phyloP scores from a whole-genome alignment of 2,888 invertebrate genomes.

The Disparrhopalites patrizii region DNA sequence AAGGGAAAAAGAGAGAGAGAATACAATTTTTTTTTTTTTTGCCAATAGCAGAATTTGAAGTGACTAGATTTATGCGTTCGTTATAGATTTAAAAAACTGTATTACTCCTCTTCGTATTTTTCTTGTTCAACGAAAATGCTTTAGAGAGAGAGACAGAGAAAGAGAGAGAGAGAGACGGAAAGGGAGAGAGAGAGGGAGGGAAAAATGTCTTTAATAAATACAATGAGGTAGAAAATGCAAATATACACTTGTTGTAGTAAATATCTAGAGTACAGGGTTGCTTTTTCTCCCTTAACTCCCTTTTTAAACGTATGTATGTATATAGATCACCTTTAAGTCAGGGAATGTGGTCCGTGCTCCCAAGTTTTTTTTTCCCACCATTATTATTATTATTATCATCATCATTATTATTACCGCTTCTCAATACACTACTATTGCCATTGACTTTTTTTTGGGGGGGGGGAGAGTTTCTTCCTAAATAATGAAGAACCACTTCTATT shows the following conservation, averaged over 20 bases:
- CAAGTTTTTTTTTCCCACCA: neutral
- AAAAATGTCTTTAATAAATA: too few species aligned
- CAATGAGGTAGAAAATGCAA: too few species aligned
- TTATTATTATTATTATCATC: neutral
- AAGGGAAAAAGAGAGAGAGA: neutral
- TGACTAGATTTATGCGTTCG: conserved; percentile 32
- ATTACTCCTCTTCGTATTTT: conserved; percentile 14
- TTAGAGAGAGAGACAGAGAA: too few species aligned
- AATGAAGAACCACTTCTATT: too few species aligned
- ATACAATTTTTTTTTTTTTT: conserved; percentile 2
- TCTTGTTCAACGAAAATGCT: too few species aligned
- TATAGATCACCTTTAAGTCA: neutral
- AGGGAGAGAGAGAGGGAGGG: too few species aligned
- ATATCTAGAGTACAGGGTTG: too few species aligned
- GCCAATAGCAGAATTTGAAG: conserved; percentile 26
- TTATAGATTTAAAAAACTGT: conserved; percentile 31
- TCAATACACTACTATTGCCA: neutral
- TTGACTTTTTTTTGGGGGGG: neutral
- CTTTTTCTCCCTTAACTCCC: too few species aligned
- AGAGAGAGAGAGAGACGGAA: too few species aligned
- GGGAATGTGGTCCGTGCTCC: neutral
- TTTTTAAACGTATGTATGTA: neutral
- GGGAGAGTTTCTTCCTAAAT: neutral
- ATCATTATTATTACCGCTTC: neutral
- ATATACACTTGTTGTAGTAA: too few species aligned